A percentile compares a stretch with the other conserved stretches of the same genome.
Conservation (phyloP, 2,797 vertebrate genomes). For the Sylvilagus floridanus region DNA sequence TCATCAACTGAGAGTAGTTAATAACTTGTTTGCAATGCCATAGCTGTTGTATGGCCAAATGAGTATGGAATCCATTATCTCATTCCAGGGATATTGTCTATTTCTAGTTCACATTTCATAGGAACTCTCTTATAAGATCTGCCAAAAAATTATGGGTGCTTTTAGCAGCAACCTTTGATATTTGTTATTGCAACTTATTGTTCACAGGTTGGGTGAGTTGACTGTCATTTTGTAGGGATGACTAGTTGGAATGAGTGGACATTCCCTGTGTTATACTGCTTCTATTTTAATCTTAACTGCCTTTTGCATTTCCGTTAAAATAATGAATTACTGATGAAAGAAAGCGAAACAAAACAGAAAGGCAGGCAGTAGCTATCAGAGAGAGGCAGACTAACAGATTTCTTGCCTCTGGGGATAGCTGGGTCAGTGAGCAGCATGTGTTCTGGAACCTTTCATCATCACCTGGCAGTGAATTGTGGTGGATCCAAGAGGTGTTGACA, state of each 20-base stretch:
- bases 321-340: neutral
- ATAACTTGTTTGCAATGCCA: neutral
- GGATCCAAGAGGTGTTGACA: slow-evolving; percentile 79
- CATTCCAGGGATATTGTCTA: neutral
- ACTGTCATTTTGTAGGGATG: neutral
- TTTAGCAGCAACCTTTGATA: neutral
- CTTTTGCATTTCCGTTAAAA: slow-evolving; percentile 19
- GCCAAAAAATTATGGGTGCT: neutral
- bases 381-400: slow-evolving; percentile 70
- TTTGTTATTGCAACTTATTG: neutral
- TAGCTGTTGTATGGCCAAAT: neutral
- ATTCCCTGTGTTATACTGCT: neutral
- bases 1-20: neutral
- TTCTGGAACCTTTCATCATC: slow-evolving; percentile 33
- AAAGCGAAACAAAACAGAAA: neutral
- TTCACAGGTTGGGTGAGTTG: neutral
- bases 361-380: slow-evolving; percentile 70
- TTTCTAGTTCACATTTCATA: too few species aligned
- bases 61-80: neutral
- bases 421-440: slow-evolving; percentile 79
- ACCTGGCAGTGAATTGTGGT: slow-evolving; percentile 14
- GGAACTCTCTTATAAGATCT: too few species aligned
- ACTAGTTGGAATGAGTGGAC: neutral
- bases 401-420: slow-evolving; percentile 81
- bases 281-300: neutral